Percentiles rank a stretch among this genome's conserved stretches.
Conservation (phyloP, 2,113 vertebrate genomes). For the Seriola aureovittata region DNA sequence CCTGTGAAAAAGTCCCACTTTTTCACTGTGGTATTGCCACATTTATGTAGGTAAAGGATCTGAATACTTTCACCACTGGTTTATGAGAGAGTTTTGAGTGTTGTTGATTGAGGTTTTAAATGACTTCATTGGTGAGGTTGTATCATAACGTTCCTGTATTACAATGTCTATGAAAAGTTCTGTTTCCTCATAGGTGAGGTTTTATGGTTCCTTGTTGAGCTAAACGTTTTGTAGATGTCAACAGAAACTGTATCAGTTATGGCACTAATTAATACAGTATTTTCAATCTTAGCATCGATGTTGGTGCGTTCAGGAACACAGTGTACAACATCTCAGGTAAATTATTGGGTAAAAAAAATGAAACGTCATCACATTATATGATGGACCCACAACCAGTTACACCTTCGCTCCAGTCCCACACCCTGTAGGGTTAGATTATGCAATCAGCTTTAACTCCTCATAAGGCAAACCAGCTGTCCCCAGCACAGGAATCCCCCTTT, state of each 20-base stretch:
- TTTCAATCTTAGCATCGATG: background rate
- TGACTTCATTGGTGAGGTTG: background rate
- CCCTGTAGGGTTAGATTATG: constrained; percentile 33
- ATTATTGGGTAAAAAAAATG: background rate
- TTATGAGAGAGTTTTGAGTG: no score
- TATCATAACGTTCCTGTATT: background rate
- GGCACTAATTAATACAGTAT: background rate
- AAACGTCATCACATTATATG: background rate
- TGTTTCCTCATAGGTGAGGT: background rate
- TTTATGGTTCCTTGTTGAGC: background rate
- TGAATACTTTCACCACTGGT: background rate
- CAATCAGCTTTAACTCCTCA: constrained; percentile 71
- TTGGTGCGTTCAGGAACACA: background rate
- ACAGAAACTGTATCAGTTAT: background rate
- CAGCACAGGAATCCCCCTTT: constrained; percentile 73
- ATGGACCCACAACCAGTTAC: background rate
- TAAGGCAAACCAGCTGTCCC: constrained; percentile 70
- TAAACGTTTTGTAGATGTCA: background rate
- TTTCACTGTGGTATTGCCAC: background rate
- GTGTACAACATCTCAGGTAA: background rate
- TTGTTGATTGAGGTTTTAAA: no score
- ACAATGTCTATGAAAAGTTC: no score
- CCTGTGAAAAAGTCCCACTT: background rate
- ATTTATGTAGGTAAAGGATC: background rate
- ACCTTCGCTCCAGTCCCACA: constrained; percentile 2